These are phyloP conservation scores for Labia minor DNA, from an alignment of 2,888 invertebrate species.

Conservation along the genomic window DNA sequence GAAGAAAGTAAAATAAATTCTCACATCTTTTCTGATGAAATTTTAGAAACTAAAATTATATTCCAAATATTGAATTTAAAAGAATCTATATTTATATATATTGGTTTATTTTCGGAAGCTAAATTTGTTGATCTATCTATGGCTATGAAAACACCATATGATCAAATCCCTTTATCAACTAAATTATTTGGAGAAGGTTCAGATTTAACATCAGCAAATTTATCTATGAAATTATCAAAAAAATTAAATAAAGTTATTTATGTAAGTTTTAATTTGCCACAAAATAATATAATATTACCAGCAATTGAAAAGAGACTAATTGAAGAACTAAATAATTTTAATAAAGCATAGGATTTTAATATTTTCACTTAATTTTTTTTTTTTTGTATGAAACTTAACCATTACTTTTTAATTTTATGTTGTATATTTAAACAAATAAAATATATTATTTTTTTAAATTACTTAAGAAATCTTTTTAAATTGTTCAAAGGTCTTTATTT, in stretches of 20 bases:
- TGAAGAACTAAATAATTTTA: slow-evolving; percentile 17
- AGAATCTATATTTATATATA: slow-evolving; percentile 19
- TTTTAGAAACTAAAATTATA: background rate
- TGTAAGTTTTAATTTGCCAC: slow-evolving; percentile 20
- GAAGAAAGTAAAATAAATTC: background rate
- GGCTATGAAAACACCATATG: slow-evolving; percentile 17
- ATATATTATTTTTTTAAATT: background rate
- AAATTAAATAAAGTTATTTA: slow-evolving; percentile 15
- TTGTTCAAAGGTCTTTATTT: too few relatives aligned
- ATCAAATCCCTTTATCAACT: slow-evolving; percentile 15
- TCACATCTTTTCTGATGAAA: background rate
- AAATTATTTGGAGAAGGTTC: slow-evolving; percentile 17
- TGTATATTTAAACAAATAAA: background rate
- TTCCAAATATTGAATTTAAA: slow-evolving; percentile 19
- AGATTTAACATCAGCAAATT: slow-evolving; percentile 16
- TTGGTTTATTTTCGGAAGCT: slow-evolving; percentile 16
- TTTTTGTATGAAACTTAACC: background rate
- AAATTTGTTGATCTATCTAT: slow-evolving; percentile 18
- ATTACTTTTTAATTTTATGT: background rate
- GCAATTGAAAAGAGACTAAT: slow-evolving; percentile 19
- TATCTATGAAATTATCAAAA: slow-evolving; percentile 19
- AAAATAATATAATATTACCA: background rate
- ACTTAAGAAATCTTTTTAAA: too few relatives aligned
- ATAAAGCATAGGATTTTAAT: background rate
- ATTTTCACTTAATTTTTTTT: background rate